Conservation (phyloP, 1,140 invertebrate species). For the Acromyrmex echinatior region DNA sequence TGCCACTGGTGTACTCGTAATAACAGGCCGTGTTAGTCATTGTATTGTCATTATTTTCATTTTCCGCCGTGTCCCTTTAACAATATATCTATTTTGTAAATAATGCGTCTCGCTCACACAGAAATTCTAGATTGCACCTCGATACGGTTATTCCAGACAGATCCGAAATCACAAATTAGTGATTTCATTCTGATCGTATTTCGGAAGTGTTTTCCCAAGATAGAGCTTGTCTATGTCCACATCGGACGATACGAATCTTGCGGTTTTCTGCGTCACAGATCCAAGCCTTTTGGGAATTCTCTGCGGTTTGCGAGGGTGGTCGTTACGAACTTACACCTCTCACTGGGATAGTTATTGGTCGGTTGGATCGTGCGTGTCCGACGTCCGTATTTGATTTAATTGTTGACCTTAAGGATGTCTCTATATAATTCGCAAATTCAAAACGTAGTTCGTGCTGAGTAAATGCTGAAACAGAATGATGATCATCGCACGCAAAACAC, state of each 20-base stretch:
- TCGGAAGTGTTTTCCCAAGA: not conserved
- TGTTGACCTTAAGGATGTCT: not conserved
- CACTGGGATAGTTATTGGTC: not conserved
- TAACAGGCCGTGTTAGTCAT: not conserved
- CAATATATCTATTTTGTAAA: slow-evolving; percentile 4
- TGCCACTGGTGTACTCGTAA: not conserved
- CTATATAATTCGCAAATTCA: too few relatives aligned
- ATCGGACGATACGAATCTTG: not conserved
- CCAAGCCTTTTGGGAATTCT: not conserved
- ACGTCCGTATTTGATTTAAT: not conserved
- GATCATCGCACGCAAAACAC: too few relatives aligned
- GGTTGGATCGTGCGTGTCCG: not conserved
- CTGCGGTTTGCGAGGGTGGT: not conserved
- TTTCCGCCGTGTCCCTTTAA: not conserved
- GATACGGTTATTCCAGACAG: not conserved
- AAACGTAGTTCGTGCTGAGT: too few relatives aligned
- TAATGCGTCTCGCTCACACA: not conserved
- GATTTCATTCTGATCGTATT: not conserved
- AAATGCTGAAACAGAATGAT: too few relatives aligned
- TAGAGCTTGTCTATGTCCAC: not conserved
- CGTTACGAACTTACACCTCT: not conserved
- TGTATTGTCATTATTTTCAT: not conserved
- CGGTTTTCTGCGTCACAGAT: not conserved
- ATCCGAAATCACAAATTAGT: not conserved
- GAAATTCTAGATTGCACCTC: not conserved